A percentile compares a stretch with the other conserved stretches of the same genome.
Evolutionary conservation across 2,888 invertebrate genomes (phyloP).

Genomic region (Eucriotettix oculatus): DNA sequence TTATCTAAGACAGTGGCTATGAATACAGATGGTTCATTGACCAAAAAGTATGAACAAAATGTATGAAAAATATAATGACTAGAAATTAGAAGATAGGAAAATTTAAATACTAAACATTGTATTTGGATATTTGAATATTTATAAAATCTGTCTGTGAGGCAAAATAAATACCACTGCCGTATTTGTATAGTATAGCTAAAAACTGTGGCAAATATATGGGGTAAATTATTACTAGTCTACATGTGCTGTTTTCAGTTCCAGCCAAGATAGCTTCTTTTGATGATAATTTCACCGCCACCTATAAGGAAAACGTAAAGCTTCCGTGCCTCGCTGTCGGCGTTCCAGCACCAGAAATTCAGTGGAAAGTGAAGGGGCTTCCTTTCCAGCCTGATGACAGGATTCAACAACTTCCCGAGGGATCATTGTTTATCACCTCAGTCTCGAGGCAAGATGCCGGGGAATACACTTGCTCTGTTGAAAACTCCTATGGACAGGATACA

Average conservation of each 20-base stretch:
- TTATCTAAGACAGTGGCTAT: too few relatives aligned
- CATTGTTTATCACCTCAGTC: constrained; percentile 76
- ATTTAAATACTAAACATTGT: too few relatives aligned
- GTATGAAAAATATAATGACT: too few relatives aligned
- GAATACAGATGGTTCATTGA: too few relatives aligned
- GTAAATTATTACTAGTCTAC: too few relatives aligned
- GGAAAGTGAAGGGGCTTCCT: constrained; percentile 71
- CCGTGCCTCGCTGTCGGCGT: constrained; percentile 86
- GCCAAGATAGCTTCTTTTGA: constrained; percentile 92
- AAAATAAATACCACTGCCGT: too few relatives aligned
- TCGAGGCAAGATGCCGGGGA: constrained; percentile 83
- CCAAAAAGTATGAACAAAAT: too few relatives aligned
- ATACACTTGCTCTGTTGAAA: constrained; percentile 85
- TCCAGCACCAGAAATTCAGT: constrained; percentile 74
- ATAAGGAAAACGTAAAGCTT: constrained; percentile 79
- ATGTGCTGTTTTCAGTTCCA: constrained; percentile 43
- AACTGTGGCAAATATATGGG: too few relatives aligned
- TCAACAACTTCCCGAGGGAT: constrained; percentile 74
- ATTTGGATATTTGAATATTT: too few relatives aligned
- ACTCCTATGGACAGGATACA: constrained; percentile 81
- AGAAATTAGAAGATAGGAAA: too few relatives aligned
- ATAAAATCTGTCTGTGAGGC: too few relatives aligned
- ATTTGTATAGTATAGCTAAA: too few relatives aligned
- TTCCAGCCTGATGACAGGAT: constrained; percentile 68
- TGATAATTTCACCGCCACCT: constrained; percentile 79